Conservation (phyloP, 1,140 invertebrate genomes). For the Pollicipes pollicipes region DNA sequence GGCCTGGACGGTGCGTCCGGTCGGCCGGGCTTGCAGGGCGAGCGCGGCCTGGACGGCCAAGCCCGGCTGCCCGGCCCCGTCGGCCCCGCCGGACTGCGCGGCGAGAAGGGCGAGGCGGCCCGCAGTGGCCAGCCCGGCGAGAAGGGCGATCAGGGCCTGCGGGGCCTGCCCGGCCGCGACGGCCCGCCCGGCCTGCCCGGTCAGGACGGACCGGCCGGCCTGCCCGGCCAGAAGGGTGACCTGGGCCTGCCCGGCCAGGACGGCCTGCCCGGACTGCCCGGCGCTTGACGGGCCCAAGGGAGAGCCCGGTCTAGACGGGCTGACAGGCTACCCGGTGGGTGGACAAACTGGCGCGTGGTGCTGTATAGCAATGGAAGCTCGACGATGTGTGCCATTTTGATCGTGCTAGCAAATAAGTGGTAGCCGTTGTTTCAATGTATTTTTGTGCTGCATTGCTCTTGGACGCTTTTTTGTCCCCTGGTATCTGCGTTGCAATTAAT, state of each 20-base stretch:
- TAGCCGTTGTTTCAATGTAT: too few species aligned
- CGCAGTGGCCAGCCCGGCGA: constrained; percentile 24
- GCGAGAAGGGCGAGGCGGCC: constrained; percentile 26
- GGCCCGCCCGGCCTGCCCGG: constrained; percentile 26
- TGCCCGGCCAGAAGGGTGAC: constrained; percentile 18
- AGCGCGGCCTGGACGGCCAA: constrained; percentile 19
- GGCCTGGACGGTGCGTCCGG: constrained; percentile 14
- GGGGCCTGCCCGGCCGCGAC: constrained; percentile 26
- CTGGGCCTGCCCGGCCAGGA: constrained; percentile 21
- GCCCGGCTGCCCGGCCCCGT: constrained; percentile 17
- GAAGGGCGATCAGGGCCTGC: constrained; percentile 23
- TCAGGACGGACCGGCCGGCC: constrained; percentile 18
- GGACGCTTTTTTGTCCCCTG: too few species aligned
- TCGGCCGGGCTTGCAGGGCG: constrained; percentile 11
- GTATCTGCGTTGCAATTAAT: too few species aligned
- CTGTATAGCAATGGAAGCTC: too few species aligned
- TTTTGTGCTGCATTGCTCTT: too few species aligned
- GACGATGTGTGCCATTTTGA: too few species aligned
- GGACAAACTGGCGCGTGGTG: too few species aligned
- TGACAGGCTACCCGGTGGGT: constrained; percentile 17
- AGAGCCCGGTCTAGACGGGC: constrained; percentile 24
- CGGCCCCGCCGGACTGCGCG: constrained; percentile 25
- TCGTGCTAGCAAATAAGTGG: too few species aligned
- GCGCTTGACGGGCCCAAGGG: constrained; percentile 18
- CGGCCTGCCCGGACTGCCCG: constrained; percentile 21